Percentiles rank a stretch among this genome's conserved stretches.
phyloP scores from a whole-genome alignment of 2,113 vertebrate genomes.

The Cyanoramphus novaezelandiae region DNA sequence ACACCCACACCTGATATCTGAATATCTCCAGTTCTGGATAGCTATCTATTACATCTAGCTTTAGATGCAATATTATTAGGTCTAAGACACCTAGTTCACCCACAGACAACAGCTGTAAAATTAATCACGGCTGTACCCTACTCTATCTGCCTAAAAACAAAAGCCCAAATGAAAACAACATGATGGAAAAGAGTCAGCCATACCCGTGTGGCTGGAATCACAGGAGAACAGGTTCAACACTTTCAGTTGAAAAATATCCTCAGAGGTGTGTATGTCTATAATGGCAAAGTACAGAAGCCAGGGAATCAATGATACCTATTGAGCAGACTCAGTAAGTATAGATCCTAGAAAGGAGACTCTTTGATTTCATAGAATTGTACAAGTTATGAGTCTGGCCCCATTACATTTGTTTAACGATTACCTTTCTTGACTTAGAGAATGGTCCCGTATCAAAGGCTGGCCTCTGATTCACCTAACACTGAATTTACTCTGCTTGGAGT shows the following conservation, averaged over 20 bases:
- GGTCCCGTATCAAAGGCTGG: not conserved
- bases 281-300: not conserved
- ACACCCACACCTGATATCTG: not conserved
- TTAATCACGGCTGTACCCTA: not conserved
- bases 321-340: not conserved
- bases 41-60: not conserved
- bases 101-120: not conserved
- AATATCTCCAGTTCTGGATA: not conserved
- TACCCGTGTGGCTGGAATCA: not conserved
- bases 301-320: not conserved
- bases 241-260: not conserved
- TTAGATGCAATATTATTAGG: not conserved
- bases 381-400: not conserved
- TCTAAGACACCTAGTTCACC: not conserved
- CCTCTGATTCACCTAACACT: not conserved
- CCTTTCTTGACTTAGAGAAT: not conserved
- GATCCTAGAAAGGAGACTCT: not conserved
- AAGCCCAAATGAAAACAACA: not conserved
- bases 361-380: not conserved
- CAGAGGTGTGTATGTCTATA: not conserved
- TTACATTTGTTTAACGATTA: not conserved
- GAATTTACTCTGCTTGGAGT: not conserved
- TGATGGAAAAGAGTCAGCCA: not conserved
- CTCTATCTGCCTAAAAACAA: not conserved
- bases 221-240: not conserved